phyloP scores from a whole-genome alignment of 2,888 invertebrate species.

The Thysanoteuthis rhombus region DNA sequence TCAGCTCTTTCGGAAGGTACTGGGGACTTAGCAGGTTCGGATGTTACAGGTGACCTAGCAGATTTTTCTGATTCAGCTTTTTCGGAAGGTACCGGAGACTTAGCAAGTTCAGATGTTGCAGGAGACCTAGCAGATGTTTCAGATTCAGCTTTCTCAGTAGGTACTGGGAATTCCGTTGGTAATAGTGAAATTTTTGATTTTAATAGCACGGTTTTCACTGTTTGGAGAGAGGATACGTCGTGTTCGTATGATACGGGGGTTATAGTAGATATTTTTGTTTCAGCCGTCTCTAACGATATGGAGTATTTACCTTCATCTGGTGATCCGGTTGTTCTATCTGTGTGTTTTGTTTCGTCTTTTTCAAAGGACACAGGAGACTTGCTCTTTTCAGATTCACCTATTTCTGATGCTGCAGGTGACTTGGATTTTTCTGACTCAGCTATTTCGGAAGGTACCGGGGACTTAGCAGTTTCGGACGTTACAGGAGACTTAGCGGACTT shows the following conservation, averaged over 20 bases:
- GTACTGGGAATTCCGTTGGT: background rate
- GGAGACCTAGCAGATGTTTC: background rate
- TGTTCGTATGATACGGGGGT: no score
- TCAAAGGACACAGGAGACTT: background rate
- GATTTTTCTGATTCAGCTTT: conserved; percentile 1
- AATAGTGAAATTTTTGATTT: no score
- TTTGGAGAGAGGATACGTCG: background rate
- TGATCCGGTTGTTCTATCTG: no score
- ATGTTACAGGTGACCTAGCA: background rate
- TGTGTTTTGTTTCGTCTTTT: no score
- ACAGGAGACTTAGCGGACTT: no score
- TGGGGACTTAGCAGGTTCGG: background rate
- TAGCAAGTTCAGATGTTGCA: background rate
- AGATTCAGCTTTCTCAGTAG: background rate
- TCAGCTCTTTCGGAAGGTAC: background rate
- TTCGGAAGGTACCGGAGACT: background rate
- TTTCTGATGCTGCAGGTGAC: no score
- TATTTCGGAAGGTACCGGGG: no score
- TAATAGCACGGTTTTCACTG: background rate
- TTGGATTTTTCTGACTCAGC: no score
- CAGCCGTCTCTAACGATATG: background rate
- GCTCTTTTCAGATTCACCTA: background rate
- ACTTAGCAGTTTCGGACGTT: no score
- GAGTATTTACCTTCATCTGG: background rate
- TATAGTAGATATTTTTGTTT: background rate